Evolutionary conservation across 2,113 vertebrate species (phyloP).

Genomic region (Seriola quinqueradiata): DNA sequence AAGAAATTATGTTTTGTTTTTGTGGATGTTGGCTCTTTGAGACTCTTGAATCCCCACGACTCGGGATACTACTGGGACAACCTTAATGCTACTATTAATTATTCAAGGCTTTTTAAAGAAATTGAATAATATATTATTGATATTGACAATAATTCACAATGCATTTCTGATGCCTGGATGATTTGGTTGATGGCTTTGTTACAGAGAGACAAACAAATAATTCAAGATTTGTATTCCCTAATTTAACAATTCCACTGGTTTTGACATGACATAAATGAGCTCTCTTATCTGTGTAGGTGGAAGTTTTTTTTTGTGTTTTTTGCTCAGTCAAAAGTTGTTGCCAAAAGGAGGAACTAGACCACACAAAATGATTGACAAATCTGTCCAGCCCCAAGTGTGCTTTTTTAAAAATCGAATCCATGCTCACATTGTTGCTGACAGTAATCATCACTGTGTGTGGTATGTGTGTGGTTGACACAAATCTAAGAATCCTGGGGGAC

Average conservation of each 20-base stretch:
- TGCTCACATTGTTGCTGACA: slow-evolving; percentile 25
- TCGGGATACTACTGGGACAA: not conserved
- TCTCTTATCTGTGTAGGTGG: not conserved
- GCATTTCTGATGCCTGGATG: not conserved
- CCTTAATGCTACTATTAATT: not conserved
- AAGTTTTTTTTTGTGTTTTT: not conserved
- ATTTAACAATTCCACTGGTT: not conserved
- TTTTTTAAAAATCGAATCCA: slow-evolving; percentile 7
- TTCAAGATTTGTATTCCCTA: not conserved
- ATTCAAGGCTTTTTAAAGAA: not conserved
- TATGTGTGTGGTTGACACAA: slow-evolving; percentile 28
- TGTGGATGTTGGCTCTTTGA: not conserved
- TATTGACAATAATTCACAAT: not conserved
- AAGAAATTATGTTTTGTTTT: not conserved
- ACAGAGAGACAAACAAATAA: not conserved
- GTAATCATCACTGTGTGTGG: slow-evolving; percentile 37
- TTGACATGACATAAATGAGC: not conserved
- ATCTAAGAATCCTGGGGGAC: slow-evolving; percentile 14
- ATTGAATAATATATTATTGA: not conserved
- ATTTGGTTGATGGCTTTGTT: not conserved
- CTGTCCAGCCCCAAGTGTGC: not conserved
- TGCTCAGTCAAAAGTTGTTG: not conserved
- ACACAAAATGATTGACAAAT: slow-evolving; percentile 49
- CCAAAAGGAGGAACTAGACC: slow-evolving; percentile 25
- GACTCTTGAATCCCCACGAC: not conserved